Conservation (phyloP, 1,140 invertebrate genomes). For the Aphaenogaster ashmeadi region DNA sequence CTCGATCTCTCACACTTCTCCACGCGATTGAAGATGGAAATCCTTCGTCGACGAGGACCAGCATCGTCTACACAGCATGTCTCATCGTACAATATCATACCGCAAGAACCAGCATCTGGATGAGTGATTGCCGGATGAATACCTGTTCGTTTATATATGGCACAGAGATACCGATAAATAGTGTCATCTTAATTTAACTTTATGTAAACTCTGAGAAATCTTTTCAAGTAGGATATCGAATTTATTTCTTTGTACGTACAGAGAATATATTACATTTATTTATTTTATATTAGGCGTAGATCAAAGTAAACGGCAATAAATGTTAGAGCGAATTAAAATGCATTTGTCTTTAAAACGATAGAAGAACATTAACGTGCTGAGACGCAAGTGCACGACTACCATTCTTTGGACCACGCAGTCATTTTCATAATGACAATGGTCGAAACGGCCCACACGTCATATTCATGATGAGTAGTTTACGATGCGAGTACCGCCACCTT, state of each 20-base stretch:
- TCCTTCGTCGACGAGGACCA: background rate
- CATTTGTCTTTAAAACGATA: background rate
- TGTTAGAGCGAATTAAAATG: slow-evolving; percentile 24
- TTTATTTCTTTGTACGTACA: background rate
- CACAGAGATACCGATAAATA: slow-evolving; percentile 11
- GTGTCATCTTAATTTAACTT: background rate
- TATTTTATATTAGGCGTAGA: background rate
- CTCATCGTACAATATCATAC: slow-evolving; percentile 7
- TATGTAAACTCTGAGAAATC: background rate
- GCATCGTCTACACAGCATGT: background rate
- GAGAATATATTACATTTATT: background rate
- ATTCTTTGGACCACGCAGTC: slow-evolving; percentile 74
- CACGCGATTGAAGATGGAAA: slow-evolving; percentile 14
- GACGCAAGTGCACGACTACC: slow-evolving; percentile 56
- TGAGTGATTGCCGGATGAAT: slow-evolving; percentile 40
- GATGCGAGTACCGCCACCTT: slow-evolving; percentile 73
- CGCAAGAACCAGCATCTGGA: slow-evolving; percentile 7
- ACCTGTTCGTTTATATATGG: slow-evolving; percentile 16
- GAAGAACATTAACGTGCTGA: background rate
- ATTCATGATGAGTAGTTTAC: slow-evolving; percentile 75
- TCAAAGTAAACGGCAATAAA: background rate
- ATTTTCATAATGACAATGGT: slow-evolving; percentile 82
- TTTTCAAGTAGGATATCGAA: background rate
- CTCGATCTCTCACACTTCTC: slow-evolving; percentile 36
- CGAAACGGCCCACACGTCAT: slow-evolving; percentile 71